These are phyloP conservation scores for Vanessa atalanta DNA, from an alignment of 1,140 invertebrate species.

Conservation along the genomic window DNA sequence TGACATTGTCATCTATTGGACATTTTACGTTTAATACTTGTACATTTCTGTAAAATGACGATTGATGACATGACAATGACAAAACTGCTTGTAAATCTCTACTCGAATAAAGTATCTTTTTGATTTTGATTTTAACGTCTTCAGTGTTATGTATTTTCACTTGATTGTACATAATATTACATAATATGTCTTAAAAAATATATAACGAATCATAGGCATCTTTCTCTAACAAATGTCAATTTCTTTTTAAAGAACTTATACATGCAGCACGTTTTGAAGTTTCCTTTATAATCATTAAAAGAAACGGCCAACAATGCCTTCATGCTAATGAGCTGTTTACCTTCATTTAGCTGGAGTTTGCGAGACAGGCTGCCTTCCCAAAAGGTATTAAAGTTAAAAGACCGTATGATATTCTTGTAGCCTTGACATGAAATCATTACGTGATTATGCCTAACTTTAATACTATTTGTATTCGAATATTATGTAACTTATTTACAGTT, in stretches of 20 bases:
- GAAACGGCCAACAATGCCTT: constrained; percentile 22
- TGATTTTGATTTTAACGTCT: too few species aligned
- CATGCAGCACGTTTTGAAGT: neutral
- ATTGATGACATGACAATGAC: too few species aligned
- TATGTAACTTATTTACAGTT: too few species aligned
- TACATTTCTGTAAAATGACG: too few species aligned
- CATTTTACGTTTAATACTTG: too few species aligned
- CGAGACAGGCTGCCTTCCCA: constrained; percentile 4
- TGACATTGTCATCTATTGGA: too few species aligned
- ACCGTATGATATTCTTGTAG: constrained; percentile 9
- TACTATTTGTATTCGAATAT: neutral
- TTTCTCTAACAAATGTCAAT: neutral
- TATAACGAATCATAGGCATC: neutral
- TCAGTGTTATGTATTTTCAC: too few species aligned
- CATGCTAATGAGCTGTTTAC: constrained; percentile 30
- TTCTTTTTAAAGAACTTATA: neutral
- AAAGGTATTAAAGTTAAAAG: constrained; percentile 12
- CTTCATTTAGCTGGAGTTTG: constrained; percentile 21
- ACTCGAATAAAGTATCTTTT: too few species aligned
- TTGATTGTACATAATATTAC: too few species aligned
- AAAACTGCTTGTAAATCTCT: too few species aligned
- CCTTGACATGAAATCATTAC: constrained; percentile 20
- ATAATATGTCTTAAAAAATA: neutral
- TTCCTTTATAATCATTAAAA: constrained; percentile 25
- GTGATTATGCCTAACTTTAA: neutral